Conservation (phyloP, 2,797 vertebrate species). For the Hydrocynus forskahlii region DNA sequence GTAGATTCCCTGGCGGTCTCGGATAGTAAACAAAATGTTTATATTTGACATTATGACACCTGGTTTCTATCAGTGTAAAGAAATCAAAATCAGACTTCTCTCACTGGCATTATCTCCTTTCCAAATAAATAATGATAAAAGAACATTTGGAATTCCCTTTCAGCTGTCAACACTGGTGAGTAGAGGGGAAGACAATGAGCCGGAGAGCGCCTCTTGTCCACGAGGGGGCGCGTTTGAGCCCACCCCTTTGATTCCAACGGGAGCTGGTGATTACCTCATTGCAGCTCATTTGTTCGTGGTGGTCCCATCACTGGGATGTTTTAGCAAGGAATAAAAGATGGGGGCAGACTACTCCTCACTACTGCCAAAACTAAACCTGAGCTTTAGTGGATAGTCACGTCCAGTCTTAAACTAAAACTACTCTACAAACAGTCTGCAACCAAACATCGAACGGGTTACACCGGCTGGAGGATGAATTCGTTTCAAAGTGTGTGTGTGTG, state of each 20-base stretch:
- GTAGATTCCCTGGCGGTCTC: too few species aligned
- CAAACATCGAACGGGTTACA: conserved; percentile 40
- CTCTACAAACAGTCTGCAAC: neutral
- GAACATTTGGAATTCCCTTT: neutral
- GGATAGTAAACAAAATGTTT: too few species aligned
- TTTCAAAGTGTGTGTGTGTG: too few species aligned
- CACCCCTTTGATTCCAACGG: conserved; percentile 30
- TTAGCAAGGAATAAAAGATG: neutral
- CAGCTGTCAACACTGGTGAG: neutral
- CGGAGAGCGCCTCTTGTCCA: conserved; percentile 56
- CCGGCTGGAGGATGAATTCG: conserved; percentile 15
- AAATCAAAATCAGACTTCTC: too few species aligned
- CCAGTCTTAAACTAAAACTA: too few species aligned
- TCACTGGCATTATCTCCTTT: neutral
- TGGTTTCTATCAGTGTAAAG: too few species aligned
- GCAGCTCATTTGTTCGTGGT: conserved; percentile 1
- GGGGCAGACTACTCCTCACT: neutral
- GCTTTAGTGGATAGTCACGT: neutral
- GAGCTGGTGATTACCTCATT: conserved; percentile 62
- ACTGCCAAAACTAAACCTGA: neutral
- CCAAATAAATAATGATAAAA: too few species aligned
- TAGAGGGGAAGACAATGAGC: neutral
- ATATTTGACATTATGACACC: too few species aligned
- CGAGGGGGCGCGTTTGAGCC: conserved; percentile 70
- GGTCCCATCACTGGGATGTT: neutral